A percentile compares a stretch with the other conserved stretches of the same genome.
phyloP scores from a whole-genome alignment of 2,113 vertebrate species.

The Sturnira hondurensis region DNA sequence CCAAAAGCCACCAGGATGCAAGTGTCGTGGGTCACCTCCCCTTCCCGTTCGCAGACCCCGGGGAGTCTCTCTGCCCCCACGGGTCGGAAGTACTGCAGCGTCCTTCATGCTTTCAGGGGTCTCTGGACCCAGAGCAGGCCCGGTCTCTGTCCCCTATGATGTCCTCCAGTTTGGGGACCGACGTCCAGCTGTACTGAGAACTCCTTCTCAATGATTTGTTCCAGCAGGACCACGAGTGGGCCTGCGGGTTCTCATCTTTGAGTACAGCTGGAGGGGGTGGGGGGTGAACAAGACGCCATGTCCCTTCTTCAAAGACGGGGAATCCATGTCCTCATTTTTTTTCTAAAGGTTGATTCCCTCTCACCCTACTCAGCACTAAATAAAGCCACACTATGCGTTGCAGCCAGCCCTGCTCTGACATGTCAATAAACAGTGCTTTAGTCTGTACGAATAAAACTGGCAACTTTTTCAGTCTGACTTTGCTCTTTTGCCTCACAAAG shows the following conservation, averaged over 20 bases:
- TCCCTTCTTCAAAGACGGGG: not conserved
- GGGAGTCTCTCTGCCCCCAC: not conserved
- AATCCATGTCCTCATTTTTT: not conserved
- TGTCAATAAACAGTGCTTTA: not conserved
- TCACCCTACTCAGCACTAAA: no score
- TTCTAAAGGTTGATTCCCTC: not conserved
- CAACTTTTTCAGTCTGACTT: not conserved
- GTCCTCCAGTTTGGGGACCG: no score
- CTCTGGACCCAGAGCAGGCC: no score
- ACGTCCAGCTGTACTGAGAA: no score
- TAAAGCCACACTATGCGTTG: not conserved
- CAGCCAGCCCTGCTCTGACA: not conserved
- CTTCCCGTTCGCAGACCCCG: not conserved
- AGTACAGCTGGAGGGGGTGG: rapidly evolving
- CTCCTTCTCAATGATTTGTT: not conserved
- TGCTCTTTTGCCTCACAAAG: not conserved
- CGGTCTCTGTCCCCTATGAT: not conserved
- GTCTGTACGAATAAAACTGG: not conserved
- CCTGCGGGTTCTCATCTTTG: not conserved
- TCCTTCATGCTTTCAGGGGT: not conserved
- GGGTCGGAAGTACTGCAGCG: not conserved
- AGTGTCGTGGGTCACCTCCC: rapidly evolving
- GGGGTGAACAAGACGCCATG: not conserved
- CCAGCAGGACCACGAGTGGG: not conserved
- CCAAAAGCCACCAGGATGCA: not conserved